These are phyloP conservation scores for Achlya flavicornis DNA, from an alignment of 2,888 invertebrate genomes.

Conservation along the genomic window DNA sequence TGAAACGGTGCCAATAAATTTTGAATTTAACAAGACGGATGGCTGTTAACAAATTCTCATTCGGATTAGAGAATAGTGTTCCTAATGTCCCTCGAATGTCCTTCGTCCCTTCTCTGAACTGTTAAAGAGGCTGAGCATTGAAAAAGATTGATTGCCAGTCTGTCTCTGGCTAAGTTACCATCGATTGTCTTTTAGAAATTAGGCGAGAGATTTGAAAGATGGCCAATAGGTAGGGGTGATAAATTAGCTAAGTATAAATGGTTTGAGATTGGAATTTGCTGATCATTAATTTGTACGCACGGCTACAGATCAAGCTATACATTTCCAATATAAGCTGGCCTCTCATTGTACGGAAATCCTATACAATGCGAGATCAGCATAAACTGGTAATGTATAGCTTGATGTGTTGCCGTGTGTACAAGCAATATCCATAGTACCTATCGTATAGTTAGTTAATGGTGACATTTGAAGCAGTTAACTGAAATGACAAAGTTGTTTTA, in stretches of 20 bases:
- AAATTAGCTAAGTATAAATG: neutral
- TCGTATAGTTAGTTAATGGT: no score
- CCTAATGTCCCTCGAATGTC: slow-evolving; percentile 39
- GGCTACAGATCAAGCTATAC: no score
- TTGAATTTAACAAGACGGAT: slow-evolving; percentile 42
- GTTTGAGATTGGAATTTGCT: neutral
- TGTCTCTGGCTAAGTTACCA: slow-evolving; percentile 47
- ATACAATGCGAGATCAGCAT: no score
- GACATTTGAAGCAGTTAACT: no score
- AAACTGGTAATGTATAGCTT: no score
- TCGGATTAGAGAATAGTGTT: slow-evolving; percentile 44
- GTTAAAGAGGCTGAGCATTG: slow-evolving; percentile 42
- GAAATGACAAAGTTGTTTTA: no score
- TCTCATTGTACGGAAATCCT: no score
- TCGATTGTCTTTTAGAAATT: slow-evolving; percentile 45
- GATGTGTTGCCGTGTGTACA: no score
- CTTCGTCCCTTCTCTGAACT: slow-evolving; percentile 39
- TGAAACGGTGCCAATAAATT: slow-evolving; percentile 40
- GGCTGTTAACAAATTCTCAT: slow-evolving; percentile 48
- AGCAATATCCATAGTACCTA: neutral
- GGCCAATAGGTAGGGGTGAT: slow-evolving; percentile 14
- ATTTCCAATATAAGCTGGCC: no score
- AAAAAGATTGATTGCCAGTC: slow-evolving; percentile 54
- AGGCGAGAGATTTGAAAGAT: slow-evolving; percentile 23
- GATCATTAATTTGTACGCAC: neutral